A percentile compares a stretch with the other conserved stretches of the same genome.
Evolutionary conservation across 2,888 invertebrate species (phyloP).

Genomic region (Alloscopus bannaensis): DNA sequence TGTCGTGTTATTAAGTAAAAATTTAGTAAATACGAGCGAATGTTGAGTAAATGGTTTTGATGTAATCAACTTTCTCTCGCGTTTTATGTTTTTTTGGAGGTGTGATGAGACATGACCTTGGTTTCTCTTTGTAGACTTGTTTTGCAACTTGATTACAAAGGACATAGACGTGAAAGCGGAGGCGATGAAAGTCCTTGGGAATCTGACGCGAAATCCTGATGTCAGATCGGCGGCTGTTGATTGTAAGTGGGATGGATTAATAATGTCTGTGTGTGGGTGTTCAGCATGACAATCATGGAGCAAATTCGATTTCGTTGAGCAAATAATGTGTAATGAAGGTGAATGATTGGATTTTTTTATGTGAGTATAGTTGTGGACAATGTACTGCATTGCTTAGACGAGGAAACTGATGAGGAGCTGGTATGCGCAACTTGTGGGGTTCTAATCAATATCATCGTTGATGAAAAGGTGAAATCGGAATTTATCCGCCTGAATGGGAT

Average conservation of each 20-base stretch:
- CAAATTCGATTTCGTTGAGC: background rate
- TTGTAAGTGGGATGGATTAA: conserved; percentile 38
- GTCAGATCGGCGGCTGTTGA: conserved; percentile 63
- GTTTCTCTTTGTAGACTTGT: conserved; percentile 42
- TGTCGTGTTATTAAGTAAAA: too few relatives aligned
- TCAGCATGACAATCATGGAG: background rate
- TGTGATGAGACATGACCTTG: conserved; percentile 48
- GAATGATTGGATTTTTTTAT: background rate
- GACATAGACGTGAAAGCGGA: conserved; percentile 70
- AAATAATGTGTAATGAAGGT: background rate
- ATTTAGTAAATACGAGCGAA: too few relatives aligned
- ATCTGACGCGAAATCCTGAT: conserved; percentile 68
- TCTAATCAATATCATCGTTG: conserved; percentile 71
- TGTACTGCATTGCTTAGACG: conserved; percentile 63
- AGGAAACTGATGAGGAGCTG: conserved; percentile 65
- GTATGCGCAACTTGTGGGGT: conserved; percentile 71
- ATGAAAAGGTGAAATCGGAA: conserved; percentile 66
- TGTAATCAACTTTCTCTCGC: conserved; percentile 5
- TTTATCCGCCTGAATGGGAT: conserved; percentile 66
- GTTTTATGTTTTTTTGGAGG: too few relatives aligned
- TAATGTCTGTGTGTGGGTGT: background rate
- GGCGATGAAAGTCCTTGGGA: conserved; percentile 72
- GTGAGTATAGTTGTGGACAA: conserved; percentile 61
- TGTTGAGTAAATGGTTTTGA: too few relatives aligned
- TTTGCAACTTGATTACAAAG: conserved; percentile 64